Base-by-base conservation (phyloP, 2,113 vertebrate species). In the Gila orcuttii region DNA sequence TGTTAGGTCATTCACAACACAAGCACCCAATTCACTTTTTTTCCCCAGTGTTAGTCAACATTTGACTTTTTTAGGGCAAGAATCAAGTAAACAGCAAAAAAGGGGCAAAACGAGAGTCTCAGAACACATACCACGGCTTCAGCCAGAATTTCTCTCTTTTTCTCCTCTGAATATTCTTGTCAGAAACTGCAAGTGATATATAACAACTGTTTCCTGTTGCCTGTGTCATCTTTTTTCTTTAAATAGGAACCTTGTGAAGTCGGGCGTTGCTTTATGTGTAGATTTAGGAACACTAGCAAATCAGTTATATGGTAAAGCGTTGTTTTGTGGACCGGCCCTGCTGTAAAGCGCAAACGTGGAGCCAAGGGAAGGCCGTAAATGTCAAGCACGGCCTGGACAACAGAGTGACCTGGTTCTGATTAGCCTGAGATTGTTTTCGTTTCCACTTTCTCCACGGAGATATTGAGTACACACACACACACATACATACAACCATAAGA, bases 1-100 rank as follows among this genome's bases (percentile, higher is more conserved):
- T 77, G 88, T 90, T 90, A 88, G 85, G 92, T 93, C 89, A 90
- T 84, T 75, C 90, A 86, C 87, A 85, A 86, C 80, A 90, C 25
- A 7, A 86, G 87, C 11, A 68, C 47, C 87, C 88, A 90, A 93
- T 91, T 86, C 86, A 77, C 88, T 92, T 89, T 4, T 23, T 84
- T 77, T 71, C 66, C 91, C 83, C 50, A 88, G 82, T 62, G 84
- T 91, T 89, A 87, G 88, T 89, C 89, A 91, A 87, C 89, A 80
- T 13, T 83, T 62, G 68, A 86, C 71, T 87, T 90, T 57, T 89
- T 85, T 73, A 86, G 89, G 89, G 60, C 77, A 90, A 90, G 86
- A 55, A 87, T 91, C 84, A 90, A 86, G 89, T 76, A 85, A 90
- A 90, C 86, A 88, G 86, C 80, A 33, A 50, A 57, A 31, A 78